Conservation (phyloP, 1,140 invertebrate species). For the Saccostrea cuccullata region DNA sequence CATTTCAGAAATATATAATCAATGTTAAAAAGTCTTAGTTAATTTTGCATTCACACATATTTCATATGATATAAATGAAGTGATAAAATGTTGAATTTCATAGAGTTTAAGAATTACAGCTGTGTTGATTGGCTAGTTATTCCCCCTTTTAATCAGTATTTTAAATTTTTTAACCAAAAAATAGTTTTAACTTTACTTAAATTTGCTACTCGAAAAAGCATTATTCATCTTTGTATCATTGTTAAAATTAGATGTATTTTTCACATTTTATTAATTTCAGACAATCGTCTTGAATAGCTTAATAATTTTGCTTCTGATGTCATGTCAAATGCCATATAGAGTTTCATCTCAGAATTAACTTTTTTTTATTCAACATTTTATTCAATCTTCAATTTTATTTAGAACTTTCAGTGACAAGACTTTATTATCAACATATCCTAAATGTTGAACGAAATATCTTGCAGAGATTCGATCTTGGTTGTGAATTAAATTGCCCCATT, state of each 20-base stretch:
- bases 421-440: conserved; percentile 20
- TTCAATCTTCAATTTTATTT: background rate
- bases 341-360: background rate
- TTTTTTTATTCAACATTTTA: background rate
- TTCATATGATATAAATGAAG: background rate
- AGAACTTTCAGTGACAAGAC: conserved; percentile 18
- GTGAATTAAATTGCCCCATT: conserved; percentile 16
- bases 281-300: background rate
- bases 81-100: conserved; percentile 28
- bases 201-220: conserved; percentile 19
- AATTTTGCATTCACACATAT: conserved; percentile 17
- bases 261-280: background rate
- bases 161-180: background rate
- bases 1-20: background rate
- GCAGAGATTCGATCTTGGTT: conserved; percentile 36
- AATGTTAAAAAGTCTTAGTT: background rate
- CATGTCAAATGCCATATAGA: background rate
- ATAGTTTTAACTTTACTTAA: background rate
- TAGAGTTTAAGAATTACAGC: conserved; percentile 24
- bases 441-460: conserved; percentile 36
- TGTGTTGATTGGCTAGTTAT: conserved; percentile 12
- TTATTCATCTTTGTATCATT: conserved; percentile 24
- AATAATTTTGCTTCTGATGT: background rate
- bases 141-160: conserved; percentile 8
- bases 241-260: conserved; percentile 29